Percentiles rank a stretch among this genome's conserved stretches.
phyloP scores from a whole-genome alignment of 2,113 vertebrate genomes.

The Semnornis frantzii region DNA sequence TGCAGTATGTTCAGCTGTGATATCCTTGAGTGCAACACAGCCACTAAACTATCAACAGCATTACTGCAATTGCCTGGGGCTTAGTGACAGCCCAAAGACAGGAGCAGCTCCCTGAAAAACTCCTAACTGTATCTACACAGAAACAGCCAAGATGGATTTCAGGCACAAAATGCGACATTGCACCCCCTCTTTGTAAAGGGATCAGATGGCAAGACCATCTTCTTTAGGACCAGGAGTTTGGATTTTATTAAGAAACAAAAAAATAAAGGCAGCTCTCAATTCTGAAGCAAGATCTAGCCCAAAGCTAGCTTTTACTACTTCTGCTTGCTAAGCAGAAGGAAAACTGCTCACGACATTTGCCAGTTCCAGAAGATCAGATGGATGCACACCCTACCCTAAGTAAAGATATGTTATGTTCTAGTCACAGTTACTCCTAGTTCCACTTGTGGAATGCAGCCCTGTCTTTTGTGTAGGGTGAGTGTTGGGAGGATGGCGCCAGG shows the following conservation, averaged over 20 bases:
- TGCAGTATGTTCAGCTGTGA: not conserved
- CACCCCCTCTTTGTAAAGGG: not conserved
- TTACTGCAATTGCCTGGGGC: accelerated
- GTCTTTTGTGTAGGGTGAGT: not conserved
- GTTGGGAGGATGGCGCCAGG: not conserved
- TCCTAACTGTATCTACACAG: accelerated
- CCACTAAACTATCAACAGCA: not conserved
- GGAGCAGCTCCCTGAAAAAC: not conserved
- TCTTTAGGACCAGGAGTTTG: not conserved
- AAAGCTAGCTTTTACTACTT: not conserved
- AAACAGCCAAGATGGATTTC: not conserved
- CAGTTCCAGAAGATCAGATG: not conserved
- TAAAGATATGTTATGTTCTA: not conserved
- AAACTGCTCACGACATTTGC: not conserved
- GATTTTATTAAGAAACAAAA: not conserved
- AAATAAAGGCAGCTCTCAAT: not conserved
- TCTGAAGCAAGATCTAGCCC: not conserved
- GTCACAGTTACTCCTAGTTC: not conserved
- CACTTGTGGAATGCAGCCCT: not conserved
- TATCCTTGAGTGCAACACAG: not conserved
- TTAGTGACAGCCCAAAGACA: not conserved
- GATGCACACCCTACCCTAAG: not conserved
- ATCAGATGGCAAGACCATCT: not conserved
- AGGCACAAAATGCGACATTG: not conserved
- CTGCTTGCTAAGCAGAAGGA: not conserved